Base-by-base conservation (phyloP, 2,797 vertebrate species). In the Hemibagrus guttatus region DNA sequence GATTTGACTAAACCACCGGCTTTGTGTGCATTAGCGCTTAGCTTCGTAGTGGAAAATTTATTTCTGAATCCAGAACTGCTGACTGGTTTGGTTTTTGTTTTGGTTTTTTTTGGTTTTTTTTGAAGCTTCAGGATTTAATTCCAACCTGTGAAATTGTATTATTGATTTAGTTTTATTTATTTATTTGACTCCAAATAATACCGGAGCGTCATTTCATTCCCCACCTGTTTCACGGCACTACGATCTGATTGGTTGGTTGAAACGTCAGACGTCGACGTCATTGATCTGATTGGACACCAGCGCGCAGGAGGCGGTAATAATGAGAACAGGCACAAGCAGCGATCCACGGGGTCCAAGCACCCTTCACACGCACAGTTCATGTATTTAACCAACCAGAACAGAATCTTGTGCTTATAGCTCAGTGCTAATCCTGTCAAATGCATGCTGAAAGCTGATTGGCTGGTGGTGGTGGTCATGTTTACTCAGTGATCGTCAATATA, bases 261-360 rank as follows among this genome's bases (percentile, higher is more conserved):
- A 39, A 39, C 35, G 35, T 39, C 35, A 39, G 0, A 1, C 6
- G n/a, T 1, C 16, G 0, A 0, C 2, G 1, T 46, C n/a, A 2
- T 46, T 54, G 0, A 17, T 56, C n/a, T 54, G 49, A 76, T 76
- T 56, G 49, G 72, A 17, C 26, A 39, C 58, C 75, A 2, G n/a
- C 58, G n/a, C 9, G 8, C 8, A 21, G 75, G 75, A 35, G 52
- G 39, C 49, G 49, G 3, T 61, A 26, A 26, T 61, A 61, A 23
- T 8, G 11, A 9, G 26, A 56, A 56, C 8, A 26, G n/a, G 0
- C 28, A 31, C 14, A 31, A 31, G 63, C 5, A 4, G n/a, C 1
- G 28, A 14, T 68, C 14, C 35, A 28, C 28, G 6, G 28, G 64
- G 28, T 68, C n/a, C 64, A 68, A 68, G 64, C 64, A 35, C 6